Percentiles rank a stretch among this genome's conserved stretches.
phyloP scores from a whole-genome alignment of 1,140 invertebrate species.

The Agraylea sexmaculata region DNA sequence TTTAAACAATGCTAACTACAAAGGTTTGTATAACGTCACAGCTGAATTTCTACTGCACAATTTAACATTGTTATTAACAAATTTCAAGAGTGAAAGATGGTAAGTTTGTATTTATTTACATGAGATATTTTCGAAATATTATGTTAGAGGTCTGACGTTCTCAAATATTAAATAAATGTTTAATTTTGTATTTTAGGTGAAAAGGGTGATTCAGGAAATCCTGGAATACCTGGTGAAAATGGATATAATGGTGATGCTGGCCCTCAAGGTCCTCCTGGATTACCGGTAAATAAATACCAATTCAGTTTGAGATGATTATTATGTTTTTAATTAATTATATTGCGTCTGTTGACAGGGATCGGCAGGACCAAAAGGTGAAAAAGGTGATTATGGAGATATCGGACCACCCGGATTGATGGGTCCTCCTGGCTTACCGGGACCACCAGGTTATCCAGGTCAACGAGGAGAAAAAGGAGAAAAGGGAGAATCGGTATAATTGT shows the following conservation, averaged over 20 bases:
- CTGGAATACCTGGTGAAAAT: slow-evolving; percentile 66
- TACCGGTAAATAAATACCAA: slow-evolving; percentile 45
- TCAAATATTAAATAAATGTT: slow-evolving; percentile 1
- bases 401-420: slow-evolving; percentile 78
- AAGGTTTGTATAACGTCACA: too few species aligned
- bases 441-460: slow-evolving; percentile 74
- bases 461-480: slow-evolving; percentile 87
- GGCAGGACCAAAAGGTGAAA: slow-evolving; percentile 75
- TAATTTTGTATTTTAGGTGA: slow-evolving; percentile 23
- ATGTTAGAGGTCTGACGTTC: neutral
- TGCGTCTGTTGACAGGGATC: slow-evolving; percentile 63
- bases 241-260: slow-evolving; percentile 75
- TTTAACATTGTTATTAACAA: too few species aligned
- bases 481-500: slow-evolving; percentile 65
- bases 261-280: slow-evolving; percentile 72
- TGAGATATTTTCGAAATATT: too few species aligned
- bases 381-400: slow-evolving; percentile 83
- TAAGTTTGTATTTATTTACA: too few species aligned
- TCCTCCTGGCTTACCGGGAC: slow-evolving; percentile 53
- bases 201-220: slow-evolving; percentile 43
- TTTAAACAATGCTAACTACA: too few species aligned
- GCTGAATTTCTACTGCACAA: too few species aligned
- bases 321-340: slow-evolving; percentile 7
- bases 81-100: too few species aligned
- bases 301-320: neutral